Evolutionary conservation across 2,113 vertebrate genomes (phyloP), one percentile per base, ranked within the genome.

Genomic region (Polyodon spathula): DNA sequence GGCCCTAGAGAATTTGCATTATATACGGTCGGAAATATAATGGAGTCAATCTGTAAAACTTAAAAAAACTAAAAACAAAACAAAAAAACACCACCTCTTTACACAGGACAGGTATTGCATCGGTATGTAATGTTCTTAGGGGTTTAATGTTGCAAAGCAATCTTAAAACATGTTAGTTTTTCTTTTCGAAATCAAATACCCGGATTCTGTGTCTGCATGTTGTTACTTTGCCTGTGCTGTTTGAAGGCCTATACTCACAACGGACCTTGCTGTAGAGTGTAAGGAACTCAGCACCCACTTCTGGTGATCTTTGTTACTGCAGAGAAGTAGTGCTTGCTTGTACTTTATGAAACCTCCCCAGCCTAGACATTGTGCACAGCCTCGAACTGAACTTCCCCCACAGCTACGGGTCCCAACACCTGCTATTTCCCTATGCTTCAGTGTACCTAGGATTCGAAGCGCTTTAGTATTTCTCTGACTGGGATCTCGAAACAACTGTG

Each of bases 241-340:
- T 77, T 69, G n/a, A n/a, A n/a, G n/a, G n/a, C 72, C 72, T 73
- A 78, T 67, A 70, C 68, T 77, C 71, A 75, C 76, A 72, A 72
- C n/a, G n/a, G n/a, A n/a, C n/a, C n/a, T n/a, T n/a, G n/a, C n/a
- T 76, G 73, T 70, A 69, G 73, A 74, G 76, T 68, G 75, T 73
- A 51, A 76, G 51, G 67, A 80, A 73, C 68, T 76, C 72, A 77
- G 58, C 66, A 60, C 72, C 69, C 67, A 73, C 76, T 70, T 65
- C 72, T 77, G 79, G 76, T 73, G 70, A 71, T 68, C 72, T 74
- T 72, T 78, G 78, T 70, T 77, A 70, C 74, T 80, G 76, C 69
- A 70, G 43, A 16, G 38, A n/a, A n/a, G n/a, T n/a, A n/a, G n/a
- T 10, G 15, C 15, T 39, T 44, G 7, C 44, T 40, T 40, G 7